Conservation (phyloP, 1,140 invertebrate species). For the Drosophila elegans region DNA sequence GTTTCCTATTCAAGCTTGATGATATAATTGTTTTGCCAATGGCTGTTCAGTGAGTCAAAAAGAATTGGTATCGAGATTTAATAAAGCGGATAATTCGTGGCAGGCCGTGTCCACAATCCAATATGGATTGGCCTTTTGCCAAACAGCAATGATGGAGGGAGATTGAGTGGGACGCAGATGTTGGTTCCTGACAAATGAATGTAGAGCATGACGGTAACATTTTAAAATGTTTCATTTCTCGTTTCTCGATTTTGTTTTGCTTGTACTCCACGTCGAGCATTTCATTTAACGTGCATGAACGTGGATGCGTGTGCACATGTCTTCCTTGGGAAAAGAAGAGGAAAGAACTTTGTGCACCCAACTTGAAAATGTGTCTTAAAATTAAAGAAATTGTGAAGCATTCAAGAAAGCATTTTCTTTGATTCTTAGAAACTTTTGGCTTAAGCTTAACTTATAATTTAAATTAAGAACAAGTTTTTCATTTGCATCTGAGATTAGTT, state of each 20-base stretch:
- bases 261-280: conserved; percentile 38
- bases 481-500: conserved; percentile 1
- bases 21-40: conserved; percentile 55
- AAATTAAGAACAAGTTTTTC: conserved; percentile 24
- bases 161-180: conserved; percentile 60
- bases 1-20: conserved; percentile 5
- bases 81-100: conserved; percentile 73
- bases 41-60: conserved; percentile 31
- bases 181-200: conserved; percentile 77
- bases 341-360: conserved; percentile 19
- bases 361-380: conserved; percentile 22
- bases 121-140: conserved; percentile 41
- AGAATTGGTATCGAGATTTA: conserved; percentile 60
- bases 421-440: conserved; percentile 3
- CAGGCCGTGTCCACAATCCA: conserved; percentile 52
- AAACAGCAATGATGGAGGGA: conserved; percentile 15
- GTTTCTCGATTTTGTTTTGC: conserved; percentile 32
- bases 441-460: conserved; percentile 31
- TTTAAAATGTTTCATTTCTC: conserved; percentile 54
- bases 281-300: conserved; percentile 27
- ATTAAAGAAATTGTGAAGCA: conserved; percentile 25
- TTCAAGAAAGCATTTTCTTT: not conserved
- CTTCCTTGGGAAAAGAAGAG: conserved; percentile 24
- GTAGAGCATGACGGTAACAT: conserved; percentile 73
- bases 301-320: conserved; percentile 16